Conservation (phyloP, 2,888 invertebrate species). For the Chrysina gloriosa region DNA sequence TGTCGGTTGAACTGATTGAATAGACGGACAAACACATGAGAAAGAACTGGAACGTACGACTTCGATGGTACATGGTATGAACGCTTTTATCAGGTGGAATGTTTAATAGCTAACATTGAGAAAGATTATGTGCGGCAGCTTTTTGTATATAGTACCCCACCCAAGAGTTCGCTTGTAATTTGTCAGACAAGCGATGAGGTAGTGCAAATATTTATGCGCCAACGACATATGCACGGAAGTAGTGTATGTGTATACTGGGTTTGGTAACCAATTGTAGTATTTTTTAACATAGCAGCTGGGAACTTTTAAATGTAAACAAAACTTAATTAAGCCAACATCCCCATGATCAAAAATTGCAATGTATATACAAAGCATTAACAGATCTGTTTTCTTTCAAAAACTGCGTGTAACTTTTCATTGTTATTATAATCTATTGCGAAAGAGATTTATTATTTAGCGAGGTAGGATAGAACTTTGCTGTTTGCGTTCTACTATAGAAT, state of each 20-base stretch:
- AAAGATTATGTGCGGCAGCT: constrained; percentile 16
- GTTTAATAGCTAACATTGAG: constrained; percentile 24
- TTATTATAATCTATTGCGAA: too few species aligned
- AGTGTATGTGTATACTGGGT: neutral
- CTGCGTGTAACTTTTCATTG: too few species aligned
- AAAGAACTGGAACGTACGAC: constrained; percentile 10
- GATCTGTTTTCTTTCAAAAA: too few species aligned
- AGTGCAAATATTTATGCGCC: constrained; percentile 28
- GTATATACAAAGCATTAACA: too few species aligned
- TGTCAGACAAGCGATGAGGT: constrained; percentile 2
- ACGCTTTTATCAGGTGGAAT: constrained; percentile 31
- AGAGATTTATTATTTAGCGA: too few species aligned
- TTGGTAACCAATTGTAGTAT: neutral
- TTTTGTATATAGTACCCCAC: constrained; percentile 35
- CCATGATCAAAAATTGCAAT: neutral
- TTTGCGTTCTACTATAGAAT: too few species aligned
- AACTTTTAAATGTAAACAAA: neutral
- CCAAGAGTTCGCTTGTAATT: constrained; percentile 15
- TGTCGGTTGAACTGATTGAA: neutral
- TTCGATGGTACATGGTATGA: neutral
- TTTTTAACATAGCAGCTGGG: neutral
- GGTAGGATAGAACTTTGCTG: too few species aligned
- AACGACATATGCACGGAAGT: neutral
- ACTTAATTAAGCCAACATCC: neutral
- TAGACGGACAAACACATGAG: constrained; percentile 4